Evolutionary conservation across 2,797 vertebrate species (phyloP).

Genomic region (Apogon hyalosoma): DNA sequence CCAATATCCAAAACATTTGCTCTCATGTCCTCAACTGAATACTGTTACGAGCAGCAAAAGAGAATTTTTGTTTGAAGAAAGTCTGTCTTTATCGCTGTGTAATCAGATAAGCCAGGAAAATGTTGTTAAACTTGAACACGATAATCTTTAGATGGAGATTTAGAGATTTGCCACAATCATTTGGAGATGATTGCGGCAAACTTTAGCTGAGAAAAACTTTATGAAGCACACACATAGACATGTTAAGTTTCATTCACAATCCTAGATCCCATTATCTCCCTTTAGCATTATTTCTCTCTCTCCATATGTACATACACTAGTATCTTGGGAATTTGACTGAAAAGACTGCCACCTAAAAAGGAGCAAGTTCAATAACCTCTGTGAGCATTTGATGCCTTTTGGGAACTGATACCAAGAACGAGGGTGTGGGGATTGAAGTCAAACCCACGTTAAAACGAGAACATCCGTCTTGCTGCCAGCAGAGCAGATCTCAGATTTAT

Average conservation of each 20-base stretch:
- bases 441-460: slow-evolving; percentile 32
- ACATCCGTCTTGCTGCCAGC: slow-evolving; percentile 40
- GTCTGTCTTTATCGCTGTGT: slow-evolving; percentile 3
- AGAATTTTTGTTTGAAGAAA: too few species aligned
- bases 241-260: slow-evolving; percentile 42
- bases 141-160: neutral
- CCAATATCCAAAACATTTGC: neutral
- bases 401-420: slow-evolving; percentile 19
- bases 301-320: slow-evolving; percentile 9
- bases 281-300: slow-evolving; percentile 9
- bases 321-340: slow-evolving; percentile 32
- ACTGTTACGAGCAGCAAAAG: too few species aligned
- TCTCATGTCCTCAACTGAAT: neutral
- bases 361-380: slow-evolving; percentile 38
- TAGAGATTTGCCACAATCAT: too few species aligned
- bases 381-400: slow-evolving; percentile 32
- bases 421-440: slow-evolving; percentile 27
- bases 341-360: slow-evolving; percentile 32
- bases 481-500: slow-evolving; percentile 42
- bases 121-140: neutral
- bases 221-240: neutral
- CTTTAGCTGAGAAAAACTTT: neutral
- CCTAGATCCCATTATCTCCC: slow-evolving; percentile 22
- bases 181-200: neutral
- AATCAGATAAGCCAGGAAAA: slow-evolving; percentile 19